Base-by-base conservation (phyloP, 2,888 invertebrate genomes). In the Cremastobaeus sp. region DNA sequence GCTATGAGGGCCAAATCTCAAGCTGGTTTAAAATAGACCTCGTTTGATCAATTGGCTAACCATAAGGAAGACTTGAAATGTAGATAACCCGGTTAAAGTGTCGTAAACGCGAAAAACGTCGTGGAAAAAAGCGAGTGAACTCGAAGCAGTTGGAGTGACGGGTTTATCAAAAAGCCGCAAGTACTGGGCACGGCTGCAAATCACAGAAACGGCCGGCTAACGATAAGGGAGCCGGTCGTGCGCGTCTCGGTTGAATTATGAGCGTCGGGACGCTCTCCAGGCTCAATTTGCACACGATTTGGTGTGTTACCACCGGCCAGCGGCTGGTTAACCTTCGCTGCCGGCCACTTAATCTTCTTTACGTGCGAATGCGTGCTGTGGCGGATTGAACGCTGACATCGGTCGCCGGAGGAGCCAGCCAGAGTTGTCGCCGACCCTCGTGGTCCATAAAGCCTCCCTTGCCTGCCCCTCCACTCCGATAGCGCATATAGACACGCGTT, bases 281-380 rank as follows among this genome's bases (percentile, higher is more conserved):
- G 89, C 89, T 89, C 90, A 89, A 90, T 90, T 90, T 89, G 89
- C 89, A 89, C 89, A 90, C 89, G 89, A 89, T 90, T 90, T 89
- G 88, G 89, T 88, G 85, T 85, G 87, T 86, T 89, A 89, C 89
- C 88, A 86, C 84, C 82, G 84, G 83, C 88, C 88, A 88, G 88
- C 86, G 86, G 82, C 86, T 84, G 88, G 88, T 88, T 86, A 87
- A 86, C 86, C 86, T 86, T 85, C 85, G 82, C 48, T 15, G 83
- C 79, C 81, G 81, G 83, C 65, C 88, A 88, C 88, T 89, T 88
- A 88, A 88, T 89, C 89, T 87, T 87, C 83, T 82, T 79, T 74
- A 78, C 64, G 64, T 64, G 52, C 48, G 62, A 59, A 66, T 68
- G 69, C 78, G 76, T 77, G 78, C 59, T 62, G 75, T 70, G 57